Percentiles rank a stretch among this genome's conserved stretches.
phyloP scores from a whole-genome alignment of 2,113 vertebrate genomes.

The Lampris megalopsis region DNA sequence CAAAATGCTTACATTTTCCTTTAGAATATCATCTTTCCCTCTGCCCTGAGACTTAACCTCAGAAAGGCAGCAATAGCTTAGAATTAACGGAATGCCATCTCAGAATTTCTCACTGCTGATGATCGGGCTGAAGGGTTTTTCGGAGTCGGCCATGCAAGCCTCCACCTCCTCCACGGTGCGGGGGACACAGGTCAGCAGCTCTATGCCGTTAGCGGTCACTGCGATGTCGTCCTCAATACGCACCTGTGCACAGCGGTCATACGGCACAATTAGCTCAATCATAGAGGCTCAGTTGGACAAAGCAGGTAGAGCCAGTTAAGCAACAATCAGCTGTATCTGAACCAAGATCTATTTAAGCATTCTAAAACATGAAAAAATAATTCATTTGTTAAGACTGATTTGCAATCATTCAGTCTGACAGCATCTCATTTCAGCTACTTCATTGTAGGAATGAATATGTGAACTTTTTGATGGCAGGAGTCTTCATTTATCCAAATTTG shows the following conservation, averaged over 20 bases:
- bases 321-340: not conserved
- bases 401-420: not conserved
- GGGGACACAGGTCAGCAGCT: slow-evolving; percentile 94
- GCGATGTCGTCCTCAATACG: slow-evolving; percentile 94
- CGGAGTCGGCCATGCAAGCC: slow-evolving; percentile 87
- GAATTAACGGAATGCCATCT: not conserved
- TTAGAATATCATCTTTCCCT: not conserved
- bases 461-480: not conserved
- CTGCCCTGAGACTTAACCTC: not conserved
- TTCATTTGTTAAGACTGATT: not conserved
- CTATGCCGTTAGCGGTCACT: slow-evolving; percentile 86
- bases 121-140: slow-evolving; percentile 73
- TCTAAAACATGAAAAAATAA: not conserved
- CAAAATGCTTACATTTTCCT: not conserved
- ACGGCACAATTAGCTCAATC: not conserved
- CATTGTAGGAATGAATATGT: not conserved
- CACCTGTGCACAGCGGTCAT: slow-evolving; percentile 80
- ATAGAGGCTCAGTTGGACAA: not conserved
- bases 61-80: not conserved
- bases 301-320: not conserved
- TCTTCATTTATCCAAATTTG: no score
- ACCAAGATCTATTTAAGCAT: not conserved
- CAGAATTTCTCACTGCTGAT: slow-evolving; percentile 36
- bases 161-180: slow-evolving; percentile 95
- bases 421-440: not conserved